Evolutionary conservation across 2,113 vertebrate genomes (phyloP), one percentile per base, ranked within the genome.

Genomic region (Scartelaos histophorus): DNA sequence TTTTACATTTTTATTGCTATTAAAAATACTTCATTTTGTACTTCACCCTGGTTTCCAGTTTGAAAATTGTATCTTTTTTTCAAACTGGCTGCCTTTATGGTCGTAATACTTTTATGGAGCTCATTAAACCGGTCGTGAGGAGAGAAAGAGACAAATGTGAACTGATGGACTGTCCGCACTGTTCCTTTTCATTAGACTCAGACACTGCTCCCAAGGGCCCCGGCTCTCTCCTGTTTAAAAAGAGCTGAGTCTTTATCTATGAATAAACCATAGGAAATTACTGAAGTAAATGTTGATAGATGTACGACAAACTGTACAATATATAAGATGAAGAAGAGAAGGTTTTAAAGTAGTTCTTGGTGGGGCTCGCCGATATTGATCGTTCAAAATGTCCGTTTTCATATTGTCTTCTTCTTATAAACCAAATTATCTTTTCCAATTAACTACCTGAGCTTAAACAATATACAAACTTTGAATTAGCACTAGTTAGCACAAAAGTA

Each of bases 161-260:
- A 75, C 71, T 68, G 54, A 79, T 70, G 49, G 71, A 81, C 68
- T 72, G 72, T 69, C 62, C 11, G 5, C 17, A 13, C 25, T 49
- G 34, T 83, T 83, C 57, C 24, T 73, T 79, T 67, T 76, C 79
- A 82, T 83, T 85, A 69, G 25, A 69, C 79, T 69, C 75, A 80
- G 67, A 76, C 29, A 75, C 67, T 34, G 57, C 46, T 77, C 53
- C 69, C 51, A 10, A 53, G 70, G 71, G 72, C 66, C 75, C 75
- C 51, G 56, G 69, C 70, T 61, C 24, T 86, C 77, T 62, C 61
- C 74, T 70, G 60, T 67, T 80, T 71, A 75, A 76, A 78, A 86
- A 85, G 43, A 66, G 82, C 82, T 78, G 73, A 81, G 77, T 61
- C 25, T 12, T 61, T 69, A 46, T 38, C 57, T 61, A 51, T 71